A percentile compares a stretch with the other conserved stretches of the same genome.
These are phyloP conservation scores for Lysandra bellargus DNA, from an alignment of 2,888 invertebrate genomes.

Conservation along the genomic window DNA sequence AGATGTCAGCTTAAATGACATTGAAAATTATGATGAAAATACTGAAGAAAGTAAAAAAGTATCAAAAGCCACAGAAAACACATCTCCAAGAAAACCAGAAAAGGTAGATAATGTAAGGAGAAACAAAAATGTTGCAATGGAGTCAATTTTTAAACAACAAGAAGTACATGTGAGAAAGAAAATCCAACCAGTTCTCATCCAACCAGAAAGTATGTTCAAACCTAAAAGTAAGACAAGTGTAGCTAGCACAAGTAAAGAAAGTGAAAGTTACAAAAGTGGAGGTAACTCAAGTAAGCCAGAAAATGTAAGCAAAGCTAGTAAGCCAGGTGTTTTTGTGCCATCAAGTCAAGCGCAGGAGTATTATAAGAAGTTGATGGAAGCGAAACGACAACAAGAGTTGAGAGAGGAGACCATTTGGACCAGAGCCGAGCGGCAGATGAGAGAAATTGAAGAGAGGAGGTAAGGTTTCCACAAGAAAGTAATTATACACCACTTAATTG, in stretches of 20 bases:
- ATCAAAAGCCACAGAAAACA: background rate
- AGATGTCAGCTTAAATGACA: background rate
- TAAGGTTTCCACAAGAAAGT: conserved; percentile 38
- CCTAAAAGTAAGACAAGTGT: conserved; percentile 28
- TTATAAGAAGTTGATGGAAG: conserved; percentile 52
- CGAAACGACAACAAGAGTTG: conserved; percentile 44
- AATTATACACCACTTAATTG: too few species aligned
- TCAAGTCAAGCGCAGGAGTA: conserved; percentile 51
- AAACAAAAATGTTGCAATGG: conserved; percentile 33
- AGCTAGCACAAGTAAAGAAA: background rate
- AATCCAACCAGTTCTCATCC: conserved; percentile 25
- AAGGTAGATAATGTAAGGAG: conserved; percentile 1
- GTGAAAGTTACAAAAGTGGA: background rate
- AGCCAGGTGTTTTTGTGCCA: conserved; percentile 47
- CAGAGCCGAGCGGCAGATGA: conserved; percentile 51
- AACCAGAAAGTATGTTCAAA: conserved; percentile 37
- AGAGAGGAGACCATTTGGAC: conserved; percentile 54
- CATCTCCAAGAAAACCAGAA: conserved; percentile 11
- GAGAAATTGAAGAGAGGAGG: conserved; percentile 51
- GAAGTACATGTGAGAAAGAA: conserved; percentile 11
- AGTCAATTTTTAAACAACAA: conserved; percentile 22
- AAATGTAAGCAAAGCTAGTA: background rate
- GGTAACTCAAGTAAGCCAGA: background rate
- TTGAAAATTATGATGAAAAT: background rate
- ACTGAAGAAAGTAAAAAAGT: too few species aligned